A percentile compares a stretch with the other conserved stretches of the same genome.
phyloP scores from a whole-genome alignment of 1,140 invertebrate genomes.

The Neuroterus valhalla region DNA sequence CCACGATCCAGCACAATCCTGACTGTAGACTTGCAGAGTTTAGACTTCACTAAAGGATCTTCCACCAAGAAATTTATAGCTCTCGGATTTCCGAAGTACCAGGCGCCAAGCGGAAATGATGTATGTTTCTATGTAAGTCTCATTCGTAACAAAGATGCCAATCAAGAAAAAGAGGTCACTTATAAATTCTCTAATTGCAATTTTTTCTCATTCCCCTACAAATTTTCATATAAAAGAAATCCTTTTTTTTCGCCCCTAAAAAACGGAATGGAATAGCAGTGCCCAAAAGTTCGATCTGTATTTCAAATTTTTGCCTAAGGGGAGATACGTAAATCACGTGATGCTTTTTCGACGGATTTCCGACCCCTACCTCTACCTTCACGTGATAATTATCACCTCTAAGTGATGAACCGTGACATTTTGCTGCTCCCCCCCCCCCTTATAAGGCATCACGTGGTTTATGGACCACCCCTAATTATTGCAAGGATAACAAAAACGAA shows the following conservation, averaged over 20 bases:
- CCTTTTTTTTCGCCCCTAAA: not conserved
- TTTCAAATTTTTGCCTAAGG: not conserved
- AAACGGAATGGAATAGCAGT: not conserved
- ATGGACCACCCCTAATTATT: too few species aligned
- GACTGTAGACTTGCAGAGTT: too few species aligned
- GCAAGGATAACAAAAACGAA: too few species aligned
- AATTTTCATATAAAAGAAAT: not conserved
- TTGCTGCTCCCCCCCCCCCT: too few species aligned
- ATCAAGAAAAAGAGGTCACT: not conserved
- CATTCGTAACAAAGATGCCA: not conserved
- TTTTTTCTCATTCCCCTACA: not conserved
- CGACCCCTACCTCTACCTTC: too few species aligned
- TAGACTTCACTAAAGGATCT: conserved; percentile 34
- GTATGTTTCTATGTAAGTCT: conserved; percentile 21
- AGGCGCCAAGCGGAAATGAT: conserved; percentile 39
- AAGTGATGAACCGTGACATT: too few species aligned
- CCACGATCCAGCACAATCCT: conserved; percentile 8
- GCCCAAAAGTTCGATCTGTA: not conserved
- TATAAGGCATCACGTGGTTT: too few species aligned
- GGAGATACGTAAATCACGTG: too few species aligned
- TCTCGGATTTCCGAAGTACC: conserved; percentile 33
- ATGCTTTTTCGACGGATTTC: too few species aligned
- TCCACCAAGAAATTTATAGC: conserved; percentile 41
- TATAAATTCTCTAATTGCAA: not conserved
- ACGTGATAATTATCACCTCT: too few species aligned